Evolutionary conservation across 2,113 vertebrate species (phyloP), one percentile per base, ranked within the genome.

Genomic region (Haliaeetus leucogaster): DNA sequence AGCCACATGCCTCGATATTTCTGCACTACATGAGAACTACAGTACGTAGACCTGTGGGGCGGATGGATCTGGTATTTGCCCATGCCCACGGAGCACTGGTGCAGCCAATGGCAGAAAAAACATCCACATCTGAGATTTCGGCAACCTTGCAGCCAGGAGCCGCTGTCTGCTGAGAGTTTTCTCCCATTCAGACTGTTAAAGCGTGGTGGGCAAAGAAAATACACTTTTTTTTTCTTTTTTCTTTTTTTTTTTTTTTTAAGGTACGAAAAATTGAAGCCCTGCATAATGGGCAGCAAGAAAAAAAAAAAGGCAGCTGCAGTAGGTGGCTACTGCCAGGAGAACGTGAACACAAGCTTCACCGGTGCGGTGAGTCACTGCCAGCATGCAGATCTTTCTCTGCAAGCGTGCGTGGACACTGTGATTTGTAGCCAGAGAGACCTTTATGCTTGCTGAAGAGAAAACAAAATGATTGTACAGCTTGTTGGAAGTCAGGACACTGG

Each of bases 21-120:
- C 96, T 97, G 97, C 96, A 98, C 97, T 97, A 98, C 92, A 93
- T 97, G 93, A 98, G 97, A 98, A 96, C 97, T 97, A 97, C 93
- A 96, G 96, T 92, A 97, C 91, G 93, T 95, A 93, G 94, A 96
- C 93, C 93, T 90, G 97, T 93, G 97, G 95, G 94, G 95, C 61
- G 53, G 90, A 73, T 95, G 97, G 92, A 97, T 79, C 90, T 0
- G 0, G 71, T 84, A 68, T 91, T 87, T 78, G 91, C 94, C 95
- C 96, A 96, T 83, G 87, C 93, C 82, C 80, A 80, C 68, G 81
- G 93, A 97, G 87, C 93, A 82, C 91, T 92, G 91, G 95, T 85
- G 95, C 95, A 97, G 96, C 97, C 97, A 94, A 90, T 48, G 93
- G 90, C 82, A 95, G 97, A 83, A 97, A 81, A 90, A 84, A 96